Evolutionary conservation across 2,888 invertebrate genomes (phyloP).

Genomic region (Glaucopsyche alexis): DNA sequence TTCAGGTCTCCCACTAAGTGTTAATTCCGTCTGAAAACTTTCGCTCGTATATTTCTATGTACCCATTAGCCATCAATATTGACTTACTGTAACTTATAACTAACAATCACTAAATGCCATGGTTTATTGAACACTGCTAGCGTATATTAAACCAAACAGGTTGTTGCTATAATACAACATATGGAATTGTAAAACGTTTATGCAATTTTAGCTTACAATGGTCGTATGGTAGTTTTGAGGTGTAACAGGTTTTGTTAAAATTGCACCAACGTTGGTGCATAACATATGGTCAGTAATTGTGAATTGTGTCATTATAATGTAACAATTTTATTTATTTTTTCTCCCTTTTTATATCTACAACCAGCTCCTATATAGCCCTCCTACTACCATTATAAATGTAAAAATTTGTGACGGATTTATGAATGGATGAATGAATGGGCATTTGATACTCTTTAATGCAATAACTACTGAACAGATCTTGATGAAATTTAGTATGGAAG

Average conservation of each 20-base stretch:
- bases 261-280: conserved; percentile 41
- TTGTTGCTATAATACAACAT: conserved; percentile 70
- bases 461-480: too few species aligned
- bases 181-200: conserved; percentile 66
- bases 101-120: background rate
- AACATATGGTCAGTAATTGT: conserved; percentile 46
- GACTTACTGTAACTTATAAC: background rate
- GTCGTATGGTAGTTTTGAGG: conserved; percentile 53
- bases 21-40: conserved; percentile 77
- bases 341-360: background rate
- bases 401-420: too few species aligned
- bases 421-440: too few species aligned
- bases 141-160: conserved; percentile 66
- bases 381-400: too few species aligned
- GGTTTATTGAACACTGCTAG: conserved; percentile 56
- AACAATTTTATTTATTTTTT: conserved; percentile 19
- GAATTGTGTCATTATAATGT: conserved; percentile 38
- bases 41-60: conserved; percentile 74
- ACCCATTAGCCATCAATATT: conserved; percentile 50
- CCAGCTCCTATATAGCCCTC: too few species aligned
- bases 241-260: conserved; percentile 49
- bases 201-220: conserved; percentile 70
- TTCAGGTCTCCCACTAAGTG: conserved; percentile 76
- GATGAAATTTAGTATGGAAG: too few species aligned
- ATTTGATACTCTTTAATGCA: too few species aligned